Base-by-base conservation (phyloP, 1,140 invertebrate genomes). In the Drosophila sp. region DNA sequence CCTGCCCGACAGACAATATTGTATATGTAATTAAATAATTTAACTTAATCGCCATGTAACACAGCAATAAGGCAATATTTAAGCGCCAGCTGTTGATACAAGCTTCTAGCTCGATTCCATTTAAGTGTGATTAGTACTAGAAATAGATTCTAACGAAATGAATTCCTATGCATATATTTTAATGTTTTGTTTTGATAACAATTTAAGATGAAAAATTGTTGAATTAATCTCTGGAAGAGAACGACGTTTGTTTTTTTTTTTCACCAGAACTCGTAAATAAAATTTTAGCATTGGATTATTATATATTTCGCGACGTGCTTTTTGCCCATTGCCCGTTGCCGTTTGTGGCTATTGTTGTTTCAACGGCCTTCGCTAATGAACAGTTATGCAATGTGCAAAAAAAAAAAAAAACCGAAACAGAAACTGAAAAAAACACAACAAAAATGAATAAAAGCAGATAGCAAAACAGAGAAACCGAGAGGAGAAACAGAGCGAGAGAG, bases 371-470 rank as follows among this genome's bases (percentile, higher is more conserved):
- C 77, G 74, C 76, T 78, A 89, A 89, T 87, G 86, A 87, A 78
- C 84, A 82, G 84, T 87, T 87, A 87, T 87, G 84, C 84, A 87
- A 89, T 83, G 76, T 80, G 84, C 84, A 80, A 87, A 77, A 81
- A 72, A 66, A n/a, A 66, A 30, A 75, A 65, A 82, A 32, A 72
- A 54, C 72, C 10, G 67, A 62, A 78, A 17, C 57, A 72, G 40
- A 50, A 67, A 61, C 35, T 38, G 35, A 38, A 38, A 71, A 62
- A 78, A 17, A 17, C 17, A 17, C 17, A 17, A 17, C 57, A 72
- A 50, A 50, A 67, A 58, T 50, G 44, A 50, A 50, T 50, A 50
- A 50, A 50, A 23, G 5, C 44, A 50, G 44, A 50, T 54, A 69
- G 32, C 57, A 35, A 47, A 69, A 62, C 58, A 69, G 35, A 60